These are phyloP conservation scores for Aspiorhynchus laticeps DNA, from an alignment of 2,113 vertebrate species.

Conservation along the genomic window DNA sequence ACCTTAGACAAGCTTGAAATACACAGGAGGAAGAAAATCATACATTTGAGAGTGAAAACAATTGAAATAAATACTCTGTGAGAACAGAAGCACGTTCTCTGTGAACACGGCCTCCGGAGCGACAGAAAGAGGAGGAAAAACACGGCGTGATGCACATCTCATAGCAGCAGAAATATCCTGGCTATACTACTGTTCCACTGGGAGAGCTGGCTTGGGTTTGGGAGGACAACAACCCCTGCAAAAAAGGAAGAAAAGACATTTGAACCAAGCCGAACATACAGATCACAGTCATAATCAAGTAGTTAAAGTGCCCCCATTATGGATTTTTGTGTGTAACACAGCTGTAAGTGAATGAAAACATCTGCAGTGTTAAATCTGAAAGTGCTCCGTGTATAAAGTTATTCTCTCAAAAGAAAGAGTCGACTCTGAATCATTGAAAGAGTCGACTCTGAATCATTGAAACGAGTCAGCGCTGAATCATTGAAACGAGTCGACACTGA, in stretches of 20 bases:
- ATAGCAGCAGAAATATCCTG: constrained; percentile 84
- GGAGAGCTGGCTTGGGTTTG: constrained; percentile 95
- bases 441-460: too few relatives aligned
- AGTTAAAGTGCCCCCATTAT: too few relatives aligned
- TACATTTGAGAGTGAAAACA: constrained; percentile 8
- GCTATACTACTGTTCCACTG: constrained; percentile 96
- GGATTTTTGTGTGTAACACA: too few relatives aligned
- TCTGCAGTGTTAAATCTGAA: too few relatives aligned
- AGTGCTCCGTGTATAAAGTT: too few relatives aligned
- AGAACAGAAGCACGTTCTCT: constrained; percentile 46
- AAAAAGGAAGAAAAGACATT: neutral
- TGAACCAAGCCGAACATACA: neutral
- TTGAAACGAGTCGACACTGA: too few relatives aligned
- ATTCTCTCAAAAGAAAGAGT: too few relatives aligned
- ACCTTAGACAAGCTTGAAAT: constrained; percentile 4
- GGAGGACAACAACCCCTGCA: constrained; percentile 91
- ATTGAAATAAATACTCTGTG: constrained; percentile 30
- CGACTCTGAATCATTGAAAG: too few relatives aligned
- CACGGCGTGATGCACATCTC: constrained; percentile 77
- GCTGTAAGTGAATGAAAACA: too few relatives aligned
- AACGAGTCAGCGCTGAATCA: too few relatives aligned
- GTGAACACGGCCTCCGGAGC: constrained; percentile 59
- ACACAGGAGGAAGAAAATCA: constrained; percentile 54
- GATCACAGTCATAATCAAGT: too few relatives aligned
- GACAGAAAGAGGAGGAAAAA: neutral